Percentiles rank a stretch among this genome's conserved stretches.
phyloP scores from a whole-genome alignment of 1,140 invertebrate species.

The Copidosoma floridanum region DNA sequence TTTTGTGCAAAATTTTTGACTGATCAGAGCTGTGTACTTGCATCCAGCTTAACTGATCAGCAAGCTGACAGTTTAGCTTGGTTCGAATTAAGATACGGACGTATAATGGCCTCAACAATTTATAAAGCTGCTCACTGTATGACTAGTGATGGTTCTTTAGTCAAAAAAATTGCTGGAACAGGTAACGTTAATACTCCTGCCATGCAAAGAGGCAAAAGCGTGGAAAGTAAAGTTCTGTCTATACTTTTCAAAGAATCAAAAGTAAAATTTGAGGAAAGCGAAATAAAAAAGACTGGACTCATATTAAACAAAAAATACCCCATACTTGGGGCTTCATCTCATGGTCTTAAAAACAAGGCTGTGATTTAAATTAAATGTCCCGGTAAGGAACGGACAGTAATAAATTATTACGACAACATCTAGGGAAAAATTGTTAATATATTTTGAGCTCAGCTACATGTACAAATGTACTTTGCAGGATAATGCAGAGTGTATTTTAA shows the following conservation, averaged over 20 bases:
- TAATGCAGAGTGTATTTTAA: constrained; percentile 43
- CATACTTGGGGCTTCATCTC: constrained; percentile 50
- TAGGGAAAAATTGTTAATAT: constrained; percentile 47
- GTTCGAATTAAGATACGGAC: constrained; percentile 38
- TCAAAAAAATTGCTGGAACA: constrained; percentile 35
- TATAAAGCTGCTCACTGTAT: constrained; percentile 41
- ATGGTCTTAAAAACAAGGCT: constrained; percentile 51
- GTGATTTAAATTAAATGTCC: constrained; percentile 57
- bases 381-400: constrained; percentile 45
- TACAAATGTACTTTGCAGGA: constrained; percentile 54
- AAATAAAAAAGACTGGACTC: constrained; percentile 26
- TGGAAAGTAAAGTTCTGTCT: constrained; percentile 27
- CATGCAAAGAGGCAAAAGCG: constrained; percentile 32
- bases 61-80: constrained; percentile 25
- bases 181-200: constrained; percentile 28
- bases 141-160: constrained; percentile 27
- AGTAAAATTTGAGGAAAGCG: not conserved
- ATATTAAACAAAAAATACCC: constrained; percentile 29
- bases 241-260: constrained; percentile 13
- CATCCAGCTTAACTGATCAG: constrained; percentile 1
- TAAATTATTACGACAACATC: constrained; percentile 44
- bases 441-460: constrained; percentile 53
- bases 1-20: not conserved
- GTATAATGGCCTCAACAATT: constrained; percentile 43
- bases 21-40: not conserved